phyloP scores from a whole-genome alignment of 1,140 invertebrate species.

The Hycleus cichorii region DNA sequence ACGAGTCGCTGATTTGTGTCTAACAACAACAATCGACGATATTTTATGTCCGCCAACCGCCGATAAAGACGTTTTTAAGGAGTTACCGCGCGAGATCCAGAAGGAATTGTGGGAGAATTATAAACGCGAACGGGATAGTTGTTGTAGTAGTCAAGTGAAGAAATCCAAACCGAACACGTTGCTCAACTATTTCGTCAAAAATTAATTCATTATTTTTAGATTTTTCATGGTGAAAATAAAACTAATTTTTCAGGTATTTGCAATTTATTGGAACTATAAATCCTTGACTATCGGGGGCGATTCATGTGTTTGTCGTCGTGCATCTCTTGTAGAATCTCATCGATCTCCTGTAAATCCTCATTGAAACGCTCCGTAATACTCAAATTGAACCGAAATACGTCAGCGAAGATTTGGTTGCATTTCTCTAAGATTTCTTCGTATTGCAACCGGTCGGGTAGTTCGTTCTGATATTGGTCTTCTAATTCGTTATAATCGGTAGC shows the following conservation, averaged over 20 bases:
- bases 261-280: neutral
- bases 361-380: no score
- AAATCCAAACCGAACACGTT: constrained; percentile 47
- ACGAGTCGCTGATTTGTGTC: constrained; percentile 51
- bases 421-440: no score
- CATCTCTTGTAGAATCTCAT: no score
- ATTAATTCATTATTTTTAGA: constrained; percentile 6
- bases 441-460: no score
- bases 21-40: constrained; percentile 49
- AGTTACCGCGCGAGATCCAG: constrained; percentile 53
- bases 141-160: constrained; percentile 33
- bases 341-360: no score
- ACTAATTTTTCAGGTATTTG: neutral
- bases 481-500: no score
- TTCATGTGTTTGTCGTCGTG: no score
- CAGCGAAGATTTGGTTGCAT: no score
- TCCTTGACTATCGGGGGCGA: no score
- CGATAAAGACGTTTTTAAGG: constrained; percentile 53
- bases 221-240: neutral
- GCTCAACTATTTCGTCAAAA: constrained; percentile 54
- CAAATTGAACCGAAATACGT: no score
- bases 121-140: constrained; percentile 34
- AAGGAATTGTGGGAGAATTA: constrained; percentile 55
- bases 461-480: no score
- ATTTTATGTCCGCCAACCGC: constrained; percentile 48